Evolutionary conservation across 1,140 invertebrate species (phyloP).

Genomic region (Oryctes rhinoceros): DNA sequence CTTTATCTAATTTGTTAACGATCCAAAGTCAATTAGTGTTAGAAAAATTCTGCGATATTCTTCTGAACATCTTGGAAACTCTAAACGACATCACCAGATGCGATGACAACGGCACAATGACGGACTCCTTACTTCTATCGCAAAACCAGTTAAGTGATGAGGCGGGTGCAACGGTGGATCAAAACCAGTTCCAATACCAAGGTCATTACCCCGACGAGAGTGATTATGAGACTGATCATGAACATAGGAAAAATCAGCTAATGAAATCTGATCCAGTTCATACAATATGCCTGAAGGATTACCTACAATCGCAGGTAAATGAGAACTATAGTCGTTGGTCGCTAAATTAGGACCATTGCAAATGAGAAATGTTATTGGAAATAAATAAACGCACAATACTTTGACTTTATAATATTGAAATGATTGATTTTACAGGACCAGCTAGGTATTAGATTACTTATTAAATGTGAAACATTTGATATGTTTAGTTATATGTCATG

Average conservation of each 20-base stretch:
- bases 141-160: conserved; percentile 56
- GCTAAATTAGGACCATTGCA: too few species aligned
- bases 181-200: conserved; percentile 43
- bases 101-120: conserved; percentile 70
- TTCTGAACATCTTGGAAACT: conserved; percentile 82
- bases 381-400: too few species aligned
- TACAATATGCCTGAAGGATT: conserved; percentile 73
- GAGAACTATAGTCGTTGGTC: not conserved
- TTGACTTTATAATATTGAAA: too few species aligned
- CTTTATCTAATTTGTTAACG: conserved; percentile 80
- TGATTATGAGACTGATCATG: conserved; percentile 66
- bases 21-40: conserved; percentile 73
- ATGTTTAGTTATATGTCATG: too few species aligned
- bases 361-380: too few species aligned
- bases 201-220: conserved; percentile 61
- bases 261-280: conserved; percentile 75
- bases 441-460: too few species aligned
- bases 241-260: conserved; percentile 68
- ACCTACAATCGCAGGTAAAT: conserved; percentile 72
- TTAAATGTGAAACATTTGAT: too few species aligned
- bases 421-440: too few species aligned
- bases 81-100: conserved; percentile 85
- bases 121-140: conserved; percentile 63
- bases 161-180: not conserved
- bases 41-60: conserved; percentile 77